Percentiles rank a stretch among this genome's conserved stretches.
Conservation (phyloP, 1,140 invertebrate species). For the Mercenaria mercenaria region DNA sequence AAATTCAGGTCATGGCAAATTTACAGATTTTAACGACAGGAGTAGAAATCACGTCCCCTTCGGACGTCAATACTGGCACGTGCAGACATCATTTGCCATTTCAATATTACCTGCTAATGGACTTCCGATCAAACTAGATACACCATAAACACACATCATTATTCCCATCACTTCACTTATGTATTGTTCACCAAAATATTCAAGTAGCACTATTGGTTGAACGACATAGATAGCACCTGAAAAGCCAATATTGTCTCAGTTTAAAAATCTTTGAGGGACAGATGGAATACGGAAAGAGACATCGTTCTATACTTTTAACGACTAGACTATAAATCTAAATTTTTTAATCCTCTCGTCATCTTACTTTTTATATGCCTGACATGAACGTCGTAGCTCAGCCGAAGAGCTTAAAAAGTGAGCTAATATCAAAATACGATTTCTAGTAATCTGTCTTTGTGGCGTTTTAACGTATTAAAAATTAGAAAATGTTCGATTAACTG, state of each 20-base stretch:
- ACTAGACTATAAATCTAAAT: too few relatives aligned
- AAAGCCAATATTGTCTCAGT: not conserved
- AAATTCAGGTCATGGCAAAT: not conserved
- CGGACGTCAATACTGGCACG: not conserved
- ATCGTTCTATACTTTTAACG: too few relatives aligned
- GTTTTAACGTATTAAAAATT: too few relatives aligned
- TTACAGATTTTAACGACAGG: not conserved
- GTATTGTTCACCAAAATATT: conserved; percentile 4
- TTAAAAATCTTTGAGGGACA: not conserved
- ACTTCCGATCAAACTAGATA: not conserved
- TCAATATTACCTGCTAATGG: conserved; percentile 3
- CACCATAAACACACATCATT: not conserved
- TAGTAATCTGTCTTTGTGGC: too few relatives aligned
- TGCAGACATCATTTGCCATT: not conserved
- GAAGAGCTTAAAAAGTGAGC: too few relatives aligned
- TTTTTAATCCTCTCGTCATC: too few relatives aligned
- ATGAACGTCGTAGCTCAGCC: too few relatives aligned
- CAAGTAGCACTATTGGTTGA: conserved; percentile 8
- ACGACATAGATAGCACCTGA: conserved; percentile 3
- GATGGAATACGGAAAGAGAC: too few relatives aligned
- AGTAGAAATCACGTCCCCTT: not conserved
- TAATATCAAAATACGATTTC: too few relatives aligned
- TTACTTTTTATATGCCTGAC: too few relatives aligned
- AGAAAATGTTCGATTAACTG: too few relatives aligned
- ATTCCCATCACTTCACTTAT: conserved; percentile 9